Conservation (phyloP, 2,113 vertebrate species). For the Malurus elegans region DNA sequence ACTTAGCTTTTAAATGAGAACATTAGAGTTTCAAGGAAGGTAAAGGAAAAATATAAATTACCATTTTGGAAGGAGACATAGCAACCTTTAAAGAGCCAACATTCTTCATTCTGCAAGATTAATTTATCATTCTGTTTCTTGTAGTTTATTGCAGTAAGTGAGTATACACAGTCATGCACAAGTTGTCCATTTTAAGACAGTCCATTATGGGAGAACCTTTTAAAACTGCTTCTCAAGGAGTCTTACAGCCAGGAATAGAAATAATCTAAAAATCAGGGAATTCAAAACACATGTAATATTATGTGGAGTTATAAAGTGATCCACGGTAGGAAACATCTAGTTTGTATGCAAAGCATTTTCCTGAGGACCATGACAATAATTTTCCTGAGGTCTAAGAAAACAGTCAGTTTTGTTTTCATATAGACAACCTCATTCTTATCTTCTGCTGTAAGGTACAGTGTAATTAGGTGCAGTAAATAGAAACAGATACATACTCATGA, state of each 20-base stretch:
- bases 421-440: neutral
- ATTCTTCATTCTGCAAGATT: neutral
- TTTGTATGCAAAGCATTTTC: neutral
- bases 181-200: neutral
- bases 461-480: neutral
- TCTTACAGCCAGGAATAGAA: neutral
- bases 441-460: neutral
- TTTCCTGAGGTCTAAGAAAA: neutral
- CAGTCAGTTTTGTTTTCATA: neutral
- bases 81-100: neutral
- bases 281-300: neutral
- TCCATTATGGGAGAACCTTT: neutral
- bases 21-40: neutral
- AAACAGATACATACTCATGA: neutral
- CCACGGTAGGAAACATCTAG: neutral
- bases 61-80: neutral
- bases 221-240: neutral
- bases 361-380: neutral
- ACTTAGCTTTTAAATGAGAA: slow-evolving; percentile 36
- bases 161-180: neutral
- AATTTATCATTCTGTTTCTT: neutral
- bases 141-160: neutral
- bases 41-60: neutral
- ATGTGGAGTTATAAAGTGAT: neutral
- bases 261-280: neutral